Evolutionary conservation across 2,113 vertebrate genomes (phyloP), one percentile per base, ranked within the genome.

Genomic region (Callionymus lyra): DNA sequence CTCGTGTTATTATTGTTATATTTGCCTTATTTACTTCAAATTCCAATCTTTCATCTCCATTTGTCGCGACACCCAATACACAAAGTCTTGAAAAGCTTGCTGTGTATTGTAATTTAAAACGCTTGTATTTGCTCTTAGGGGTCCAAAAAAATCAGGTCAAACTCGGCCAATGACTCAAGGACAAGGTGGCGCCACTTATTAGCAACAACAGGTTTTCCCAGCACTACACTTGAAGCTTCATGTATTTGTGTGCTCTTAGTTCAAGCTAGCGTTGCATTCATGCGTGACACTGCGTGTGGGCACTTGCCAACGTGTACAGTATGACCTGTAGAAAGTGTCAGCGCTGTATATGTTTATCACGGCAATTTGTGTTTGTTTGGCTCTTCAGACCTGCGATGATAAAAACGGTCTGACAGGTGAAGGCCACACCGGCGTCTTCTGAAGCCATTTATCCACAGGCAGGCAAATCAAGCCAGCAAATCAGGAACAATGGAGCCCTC

Each of bases 401-500:
- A 45, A 66, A 62, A 73, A 72, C 60, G 37, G 61, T 52, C 41
- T 68, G 72, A 63, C 61, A 61, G 70, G 50, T 56, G 61, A 57
- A 58, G 76, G 38, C 61, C 54, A 53, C 67, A 52, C 63, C 53
- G 34, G 16, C 38, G 64, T 60, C 21, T 27, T 74, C 53, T 56
- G 56, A 32, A 62, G 75, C 76, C 71, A 77, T 81, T 27, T 77
- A 77, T 79, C 68, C 76, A 67, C 64, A 62, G 71, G 77, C 81
- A 79, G 74, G 71, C 52, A 79, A 81, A 82, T 82, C 76, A 75
- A 70, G 75, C 64, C 77, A 80, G 81, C 59, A 77, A 84, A 82
- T 82, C 79, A 84, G 76, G 78, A 80, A 85, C 81, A 85, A 84
- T 83, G 75, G 76, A 64, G 63, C 69, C 76, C 81, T 83, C 76